These are phyloP conservation scores for Germaria angustata DNA, from an alignment of 2,888 invertebrate species.

Conservation along the genomic window DNA sequence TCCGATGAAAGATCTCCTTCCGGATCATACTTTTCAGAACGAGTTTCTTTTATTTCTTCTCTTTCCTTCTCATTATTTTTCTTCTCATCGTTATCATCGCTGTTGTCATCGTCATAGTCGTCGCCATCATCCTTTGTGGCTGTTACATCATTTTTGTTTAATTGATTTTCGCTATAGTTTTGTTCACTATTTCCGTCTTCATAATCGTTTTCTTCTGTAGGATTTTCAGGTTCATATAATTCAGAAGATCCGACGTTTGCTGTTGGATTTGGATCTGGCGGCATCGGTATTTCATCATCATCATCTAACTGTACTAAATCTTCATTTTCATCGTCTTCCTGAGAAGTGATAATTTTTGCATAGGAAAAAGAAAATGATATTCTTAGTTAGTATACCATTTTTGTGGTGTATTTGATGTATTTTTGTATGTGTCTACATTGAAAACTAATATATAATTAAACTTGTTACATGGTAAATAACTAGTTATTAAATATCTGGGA, in stretches of 20 bases:
- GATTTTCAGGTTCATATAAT: constrained; percentile 79
- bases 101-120: constrained; percentile 48
- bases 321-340: constrained; percentile 81
- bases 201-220: constrained; percentile 73
- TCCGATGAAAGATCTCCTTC: constrained; percentile 50
- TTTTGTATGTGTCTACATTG: constrained; percentile 59
- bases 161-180: constrained; percentile 52
- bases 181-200: constrained; percentile 54
- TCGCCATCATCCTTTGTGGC: constrained; percentile 44
- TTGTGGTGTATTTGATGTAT: constrained; percentile 54
- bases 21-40: constrained; percentile 56
- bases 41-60: constrained; percentile 13
- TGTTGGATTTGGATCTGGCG: constrained; percentile 72
- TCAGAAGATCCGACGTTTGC: constrained; percentile 68
- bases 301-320: constrained; percentile 80
- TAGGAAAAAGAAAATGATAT: constrained; percentile 80
- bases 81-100: constrained; percentile 43
- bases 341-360: constrained; percentile 79
- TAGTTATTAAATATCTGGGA: not conserved
- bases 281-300: constrained; percentile 78
- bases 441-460: constrained; percentile 47
- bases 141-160: constrained; percentile 28
- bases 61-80: constrained; percentile 25
- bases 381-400: constrained; percentile 81
- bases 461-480: not conserved